phyloP scores from a whole-genome alignment of 2,113 vertebrate genomes.

The Sinocyclocheilus anophthalmus region DNA sequence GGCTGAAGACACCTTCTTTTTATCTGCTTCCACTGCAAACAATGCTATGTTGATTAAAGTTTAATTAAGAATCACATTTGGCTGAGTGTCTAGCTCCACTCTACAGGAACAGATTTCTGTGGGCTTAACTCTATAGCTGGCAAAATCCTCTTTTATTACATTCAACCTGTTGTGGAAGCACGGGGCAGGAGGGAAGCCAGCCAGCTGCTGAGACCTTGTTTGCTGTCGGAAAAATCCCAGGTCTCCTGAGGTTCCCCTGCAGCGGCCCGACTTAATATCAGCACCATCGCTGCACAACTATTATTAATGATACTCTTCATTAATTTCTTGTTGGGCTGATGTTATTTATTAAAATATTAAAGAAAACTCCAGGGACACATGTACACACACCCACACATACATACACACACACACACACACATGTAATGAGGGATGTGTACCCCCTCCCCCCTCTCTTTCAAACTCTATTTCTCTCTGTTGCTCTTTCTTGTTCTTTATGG shows the following conservation, averaged over 20 bases:
- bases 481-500: slow-evolving; percentile 34
- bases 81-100: slow-evolving; percentile 99
- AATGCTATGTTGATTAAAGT: slow-evolving; percentile 99
- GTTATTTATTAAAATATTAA: slow-evolving; percentile 99
- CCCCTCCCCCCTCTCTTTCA: slow-evolving; percentile 56
- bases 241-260: slow-evolving; percentile 93
- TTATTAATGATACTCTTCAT: too few relatives aligned
- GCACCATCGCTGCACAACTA: slow-evolving; percentile 98
- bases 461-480: slow-evolving; percentile 24
- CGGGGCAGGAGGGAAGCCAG: slow-evolving; percentile 92
- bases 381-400: too few relatives aligned
- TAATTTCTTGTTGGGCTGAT: too few relatives aligned
- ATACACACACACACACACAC: not conserved
- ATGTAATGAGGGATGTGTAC: slow-evolving; percentile 94
- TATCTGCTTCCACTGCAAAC: slow-evolving; percentile 84
- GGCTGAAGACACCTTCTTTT: slow-evolving; percentile 75
- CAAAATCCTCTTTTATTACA: slow-evolving; percentile 99
- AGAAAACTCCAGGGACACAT: too few relatives aligned
- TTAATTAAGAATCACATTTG: slow-evolving; percentile 99
- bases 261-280: slow-evolving; percentile 99
- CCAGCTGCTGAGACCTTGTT: slow-evolving; percentile 97
- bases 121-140: slow-evolving; percentile 99
- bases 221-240: slow-evolving; percentile 97
- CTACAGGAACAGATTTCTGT: slow-evolving; percentile 99
- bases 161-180: slow-evolving; percentile 99